Base-by-base conservation (phyloP, 1,140 invertebrate species). In the Zaprionus nigranus region DNA sequence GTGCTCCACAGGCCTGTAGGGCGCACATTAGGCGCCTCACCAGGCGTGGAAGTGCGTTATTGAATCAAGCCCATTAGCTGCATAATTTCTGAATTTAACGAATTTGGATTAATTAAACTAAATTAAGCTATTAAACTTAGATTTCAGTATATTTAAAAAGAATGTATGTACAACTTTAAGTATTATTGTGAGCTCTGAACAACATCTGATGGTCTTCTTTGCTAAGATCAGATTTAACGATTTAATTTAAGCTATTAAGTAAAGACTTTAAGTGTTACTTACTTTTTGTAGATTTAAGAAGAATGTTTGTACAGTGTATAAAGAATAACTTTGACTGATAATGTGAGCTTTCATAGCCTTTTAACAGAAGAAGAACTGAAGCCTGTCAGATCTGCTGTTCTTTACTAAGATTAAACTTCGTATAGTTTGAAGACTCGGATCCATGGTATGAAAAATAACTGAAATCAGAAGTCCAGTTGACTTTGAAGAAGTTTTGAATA, bases 31-130 rank as follows among this genome's bases (percentile, higher is more conserved):
- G n/a, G 38, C 5, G 12, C 46, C 3, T 22, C 22, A 20, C 3
- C 46, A 51, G 46, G 46, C 46, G 46, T 51, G 46, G 1, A 51
- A 24, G 22, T 51, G 46, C 12, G 46, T 51, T 51, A 51, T 51
- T 51, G 46, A 51, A 51, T 24, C 20, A 51, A 24, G 46, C 20
- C 20, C 46, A 51, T 51, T 51, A 51, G 46, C 46, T 51, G 3
- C 5, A 51, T 51, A 13, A 51, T 51, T 51, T 51, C 20, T 12
- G 12, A 51, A 51, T 51, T 5, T 51, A 51, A 20, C 20, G 9
- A 13, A 51, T 12, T 12, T 17, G 20, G 11, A 24, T 51, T 51
- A 12, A 13, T 46, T 51, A 22, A 49, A 22, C 3, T 12, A 51
- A 24, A 51, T 51, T 22, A 51, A 12, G 9, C 46, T 17, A 24